Evolutionary conservation across 2,888 invertebrate species (phyloP).

Genomic region (Xylophagus ater): DNA sequence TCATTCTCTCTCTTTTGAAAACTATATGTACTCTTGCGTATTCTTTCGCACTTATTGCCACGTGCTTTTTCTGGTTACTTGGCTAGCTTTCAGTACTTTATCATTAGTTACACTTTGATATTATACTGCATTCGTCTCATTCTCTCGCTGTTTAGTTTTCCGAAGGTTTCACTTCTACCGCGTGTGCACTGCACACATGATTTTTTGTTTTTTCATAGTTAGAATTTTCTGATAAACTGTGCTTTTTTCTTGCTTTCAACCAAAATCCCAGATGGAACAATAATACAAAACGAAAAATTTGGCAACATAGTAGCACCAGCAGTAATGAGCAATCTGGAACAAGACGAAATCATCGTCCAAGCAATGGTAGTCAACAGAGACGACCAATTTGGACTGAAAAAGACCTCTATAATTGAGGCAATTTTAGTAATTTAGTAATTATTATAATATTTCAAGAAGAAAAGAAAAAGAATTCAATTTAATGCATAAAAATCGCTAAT

Average conservation of each 20-base stretch:
- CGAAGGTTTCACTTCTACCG: neutral
- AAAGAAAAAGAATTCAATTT: neutral
- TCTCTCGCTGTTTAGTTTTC: neutral
- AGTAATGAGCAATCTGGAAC: slow-evolving; percentile 20
- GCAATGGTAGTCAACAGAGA: slow-evolving; percentile 21
- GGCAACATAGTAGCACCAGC: slow-evolving; percentile 23
- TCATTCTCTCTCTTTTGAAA: no score
- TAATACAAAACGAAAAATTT: slow-evolving; percentile 26
- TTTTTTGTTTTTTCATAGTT: neutral
- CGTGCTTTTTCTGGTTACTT: no score
- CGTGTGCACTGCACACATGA: neutral
- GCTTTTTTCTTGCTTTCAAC: neutral
- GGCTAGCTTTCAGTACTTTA: no score
- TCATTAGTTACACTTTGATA: no score
- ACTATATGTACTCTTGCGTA: no score
- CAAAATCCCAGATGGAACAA: slow-evolving; percentile 21
- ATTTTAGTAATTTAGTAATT: neutral
- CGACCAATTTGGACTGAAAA: slow-evolving; percentile 15
- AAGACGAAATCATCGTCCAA: no score
- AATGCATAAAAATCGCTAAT: neutral
- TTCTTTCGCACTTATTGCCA: no score
- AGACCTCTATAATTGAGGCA: slow-evolving; percentile 15
- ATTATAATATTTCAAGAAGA: neutral
- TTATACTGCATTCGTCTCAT: no score
- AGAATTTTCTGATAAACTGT: neutral